Conservation (phyloP, 2,797 vertebrate species). For the Sebastes wilsoni region DNA sequence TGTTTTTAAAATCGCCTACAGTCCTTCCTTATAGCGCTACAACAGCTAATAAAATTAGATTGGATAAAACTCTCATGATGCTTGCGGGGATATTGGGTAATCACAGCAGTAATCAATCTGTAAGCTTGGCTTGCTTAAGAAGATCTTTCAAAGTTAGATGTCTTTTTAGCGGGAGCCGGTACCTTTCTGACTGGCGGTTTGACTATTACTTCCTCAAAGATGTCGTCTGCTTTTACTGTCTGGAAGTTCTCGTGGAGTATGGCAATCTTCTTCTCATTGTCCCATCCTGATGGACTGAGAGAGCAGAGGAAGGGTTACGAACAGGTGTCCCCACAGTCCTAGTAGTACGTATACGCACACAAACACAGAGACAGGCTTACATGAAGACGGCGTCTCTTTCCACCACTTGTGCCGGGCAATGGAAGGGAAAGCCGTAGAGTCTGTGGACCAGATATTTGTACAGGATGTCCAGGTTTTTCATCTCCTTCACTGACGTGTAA, state of each 20-base stretch:
- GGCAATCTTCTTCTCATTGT: slow-evolving; percentile 99
- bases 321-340: neutral
- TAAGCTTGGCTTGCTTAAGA: neutral
- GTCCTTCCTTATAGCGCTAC: neutral
- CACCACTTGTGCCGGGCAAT: slow-evolving; percentile 92
- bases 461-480: slow-evolving; percentile 97
- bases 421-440: slow-evolving; percentile 96
- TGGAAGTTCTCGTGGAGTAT: slow-evolving; percentile 98
- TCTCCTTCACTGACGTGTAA: slow-evolving; percentile 99
- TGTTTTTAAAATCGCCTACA: neutral
- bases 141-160: neutral
- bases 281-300: slow-evolving; percentile 96
- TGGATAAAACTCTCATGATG: neutral
- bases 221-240: slow-evolving; percentile 93
- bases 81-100: neutral
- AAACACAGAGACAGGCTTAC: slow-evolving; percentile 81
- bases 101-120: neutral
- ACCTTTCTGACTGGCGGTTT: slow-evolving; percentile 98
- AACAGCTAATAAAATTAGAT: neutral
- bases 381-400: slow-evolving; percentile 99
- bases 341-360: neutral
- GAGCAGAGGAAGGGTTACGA: slow-evolving; percentile 25
- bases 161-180: slow-evolving; percentile 19
- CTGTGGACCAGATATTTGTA: slow-evolving; percentile 99
- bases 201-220: slow-evolving; percentile 94